phyloP scores from a whole-genome alignment of 2,888 invertebrate species.

The Sinopyrophorus schimmeli region DNA sequence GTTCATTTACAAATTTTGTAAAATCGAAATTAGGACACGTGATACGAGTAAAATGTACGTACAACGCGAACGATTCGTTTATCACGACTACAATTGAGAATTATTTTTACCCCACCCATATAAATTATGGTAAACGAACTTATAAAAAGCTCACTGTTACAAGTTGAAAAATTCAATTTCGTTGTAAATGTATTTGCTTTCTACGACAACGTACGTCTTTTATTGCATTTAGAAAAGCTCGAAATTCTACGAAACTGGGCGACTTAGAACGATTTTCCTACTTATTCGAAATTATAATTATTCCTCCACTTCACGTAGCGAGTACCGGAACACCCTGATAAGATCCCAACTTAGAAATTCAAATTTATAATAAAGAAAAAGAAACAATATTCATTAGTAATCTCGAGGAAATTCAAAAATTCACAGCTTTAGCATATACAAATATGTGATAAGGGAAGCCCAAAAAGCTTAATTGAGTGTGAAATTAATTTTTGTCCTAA shows the following conservation, averaged over 20 bases:
- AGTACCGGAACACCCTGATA: too few species aligned
- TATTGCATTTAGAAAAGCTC: conserved; percentile 21
- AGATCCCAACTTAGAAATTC: too few species aligned
- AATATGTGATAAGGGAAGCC: too few species aligned
- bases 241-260: conserved; percentile 33
- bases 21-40: conserved; percentile 17
- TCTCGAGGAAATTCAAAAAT: too few species aligned
- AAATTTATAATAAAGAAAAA: too few species aligned
- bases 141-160: conserved; percentile 34
- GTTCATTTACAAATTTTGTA: too few species aligned
- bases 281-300: too few species aligned
- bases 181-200: conserved; percentile 21
- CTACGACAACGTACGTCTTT: conserved; percentile 30
- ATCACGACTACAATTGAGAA: conserved; percentile 40
- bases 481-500: too few species aligned
- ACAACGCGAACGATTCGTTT: conserved; percentile 32
- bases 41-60: conserved; percentile 25
- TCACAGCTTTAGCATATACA: too few species aligned
- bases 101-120: conserved; percentile 42
- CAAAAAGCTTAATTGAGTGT: too few species aligned
- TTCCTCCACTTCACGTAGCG: too few species aligned
- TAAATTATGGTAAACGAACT: conserved; percentile 34
- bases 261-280: conserved; percentile 25
- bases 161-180: conserved; percentile 17
- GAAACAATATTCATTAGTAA: too few species aligned